Evolutionary conservation across 2,113 vertebrate genomes (phyloP), one percentile per base, ranked within the genome.

Genomic region (Grammomys dolichurus): DNA sequence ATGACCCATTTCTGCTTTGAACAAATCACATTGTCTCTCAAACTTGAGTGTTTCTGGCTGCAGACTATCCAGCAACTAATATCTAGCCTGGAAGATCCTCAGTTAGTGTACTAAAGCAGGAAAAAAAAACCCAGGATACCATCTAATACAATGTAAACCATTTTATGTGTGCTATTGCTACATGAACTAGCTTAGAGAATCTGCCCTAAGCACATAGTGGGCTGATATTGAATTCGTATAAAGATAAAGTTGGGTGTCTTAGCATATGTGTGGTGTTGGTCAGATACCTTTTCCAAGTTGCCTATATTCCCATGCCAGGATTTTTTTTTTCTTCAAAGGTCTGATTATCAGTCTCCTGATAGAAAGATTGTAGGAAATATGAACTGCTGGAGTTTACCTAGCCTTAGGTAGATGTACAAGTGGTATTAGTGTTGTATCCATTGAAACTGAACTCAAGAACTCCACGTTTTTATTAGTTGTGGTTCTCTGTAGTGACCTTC

Each of bases 1-100:
- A 12, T 65, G 24, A 87, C 58, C 40, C 48, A 89, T 8, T 67
- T 97, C 76, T 97, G 65, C 7, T 16, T 94, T 89, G 26, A 93
- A 54, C 51, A 73, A 92, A 95, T 65, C 58, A 77, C 1, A 84
- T 54, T 65, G 82, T 70, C 7, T 92, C 12, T 91, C 36, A 84
- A 43, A 92, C 2, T 17, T 96, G 80, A 69, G 31, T n/a, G 85
- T 82, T 36, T 26, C 56, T 63, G 31, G 22, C 48, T 87, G 2
- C 36, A 77, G 48, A 93, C 67, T 33, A 14, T 51, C 7, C 86
- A 2, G 40, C 40, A 56, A 17, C 8, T 82, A 5, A 36, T 43
- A 72, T 13, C 20, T 73, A 17, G 65, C 14, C 56, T 90, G 65
- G 43, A 46, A 94, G 48, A 78, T 65, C 24, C 33, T 54, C 56